Conservation (phyloP, 2,888 invertebrate genomes). For the Thymelicus lineola region DNA sequence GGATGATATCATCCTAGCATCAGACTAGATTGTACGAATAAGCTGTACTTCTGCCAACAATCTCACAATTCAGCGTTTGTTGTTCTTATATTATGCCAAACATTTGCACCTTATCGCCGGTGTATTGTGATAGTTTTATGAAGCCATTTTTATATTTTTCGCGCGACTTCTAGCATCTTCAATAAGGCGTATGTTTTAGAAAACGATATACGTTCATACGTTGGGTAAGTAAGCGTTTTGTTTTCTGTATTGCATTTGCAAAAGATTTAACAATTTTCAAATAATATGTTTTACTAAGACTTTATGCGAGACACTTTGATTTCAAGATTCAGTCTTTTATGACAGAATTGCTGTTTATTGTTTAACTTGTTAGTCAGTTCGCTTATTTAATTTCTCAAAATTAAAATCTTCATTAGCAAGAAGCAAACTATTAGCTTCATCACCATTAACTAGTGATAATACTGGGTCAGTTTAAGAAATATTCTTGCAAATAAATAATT, state of each 20-base stretch:
- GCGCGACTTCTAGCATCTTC: slow-evolving; percentile 59
- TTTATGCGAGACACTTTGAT: slow-evolving; percentile 37
- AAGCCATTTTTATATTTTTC: slow-evolving; percentile 64
- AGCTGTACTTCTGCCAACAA: slow-evolving; percentile 69
- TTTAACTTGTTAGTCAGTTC: no score
- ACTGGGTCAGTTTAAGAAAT: no score
- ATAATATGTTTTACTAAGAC: background rate
- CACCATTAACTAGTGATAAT: no score
- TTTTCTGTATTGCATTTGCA: background rate
- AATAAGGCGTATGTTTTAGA: slow-evolving; percentile 56
- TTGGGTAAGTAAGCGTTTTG: slow-evolving; percentile 8
- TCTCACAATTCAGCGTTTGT: slow-evolving; percentile 72
- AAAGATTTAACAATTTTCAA: background rate
- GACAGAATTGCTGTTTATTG: no score
- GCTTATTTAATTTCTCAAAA: no score
- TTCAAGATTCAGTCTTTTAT: no score
- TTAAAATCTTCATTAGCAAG: no score
- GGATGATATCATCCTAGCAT: slow-evolving; percentile 58
- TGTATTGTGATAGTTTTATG: slow-evolving; percentile 70
- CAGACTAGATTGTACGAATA: slow-evolving; percentile 47
- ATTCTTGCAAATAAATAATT: no score
- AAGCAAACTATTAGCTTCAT: no score
- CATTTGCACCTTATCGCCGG: slow-evolving; percentile 71
- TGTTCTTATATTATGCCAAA: slow-evolving; percentile 76
- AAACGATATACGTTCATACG: background rate